phyloP scores from a whole-genome alignment of 2,797 vertebrate genomes.

The Glyptemys insculpta region DNA sequence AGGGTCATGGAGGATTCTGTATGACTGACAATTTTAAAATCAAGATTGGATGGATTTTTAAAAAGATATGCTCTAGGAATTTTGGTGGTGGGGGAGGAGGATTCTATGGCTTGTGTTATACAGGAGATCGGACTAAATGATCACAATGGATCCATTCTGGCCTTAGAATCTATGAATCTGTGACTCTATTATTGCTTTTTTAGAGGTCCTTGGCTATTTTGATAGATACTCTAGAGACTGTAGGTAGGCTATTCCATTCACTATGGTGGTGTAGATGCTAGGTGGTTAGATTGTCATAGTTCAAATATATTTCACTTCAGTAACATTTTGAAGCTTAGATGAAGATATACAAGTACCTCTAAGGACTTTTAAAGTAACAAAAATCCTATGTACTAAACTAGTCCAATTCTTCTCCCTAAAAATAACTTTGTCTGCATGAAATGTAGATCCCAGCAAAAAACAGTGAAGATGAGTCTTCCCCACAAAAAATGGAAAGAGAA shows the following conservation, averaged over 20 bases:
- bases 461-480: neutral
- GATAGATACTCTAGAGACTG: neutral
- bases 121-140: neutral
- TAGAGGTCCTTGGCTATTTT: constrained; percentile 6
- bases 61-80: neutral
- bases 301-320: neutral
- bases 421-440: neutral
- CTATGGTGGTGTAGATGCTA: neutral
- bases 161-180: neutral
- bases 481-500: neutral
- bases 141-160: neutral
- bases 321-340: constrained; percentile 7
- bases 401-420: neutral
- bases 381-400: neutral
- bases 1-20: neutral
- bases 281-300: neutral
- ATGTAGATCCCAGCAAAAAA: neutral
- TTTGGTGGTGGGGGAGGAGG: rapidly evolving
- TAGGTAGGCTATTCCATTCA: neutral
- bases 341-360: neutral
- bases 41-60: neutral
- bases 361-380: neutral
- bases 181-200: neutral
- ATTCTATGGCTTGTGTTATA: neutral
- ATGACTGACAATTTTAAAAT: neutral